Base-by-base conservation (phyloP, 1,140 invertebrate species). In the Parasteatoda tepidariorum region DNA sequence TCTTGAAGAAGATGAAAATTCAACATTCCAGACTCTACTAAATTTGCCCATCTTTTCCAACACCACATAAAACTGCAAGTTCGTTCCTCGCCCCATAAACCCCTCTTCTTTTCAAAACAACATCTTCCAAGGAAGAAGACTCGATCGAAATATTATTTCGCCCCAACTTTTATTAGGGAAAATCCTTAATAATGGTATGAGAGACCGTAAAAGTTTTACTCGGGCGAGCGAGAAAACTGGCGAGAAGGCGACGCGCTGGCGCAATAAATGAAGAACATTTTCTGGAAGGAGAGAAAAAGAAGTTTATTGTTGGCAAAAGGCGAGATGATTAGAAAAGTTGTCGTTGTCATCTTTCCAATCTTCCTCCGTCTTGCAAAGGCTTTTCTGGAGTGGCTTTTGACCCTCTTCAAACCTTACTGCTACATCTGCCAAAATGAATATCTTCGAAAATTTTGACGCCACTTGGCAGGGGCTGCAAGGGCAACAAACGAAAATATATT, bases 321-420 rank as follows among this genome's bases (percentile, higher is more conserved):
- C 22, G 15, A 64, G 74, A 76, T 76, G 74, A 76, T 76, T 76
- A 76, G 74, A 64, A 76, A 76, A 76, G 74, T 76, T 76, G 34
- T 76, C 71, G 55, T 61, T 74, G 55, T 41, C 68, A 15, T 54
- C 48, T 71, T 55, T 33, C 22, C 34, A 48, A 48, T 48, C 38
- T 48, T 48, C 22, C 22, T 7, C 18, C 18, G 38, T 9, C 38
- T n/a, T 30, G 61, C 61, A 26, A n/a, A 26, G 11, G 61, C 61
- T 48, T 18, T 64, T 64, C 13, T 64, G 28, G 74, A 76, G 38
- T 48, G 38, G 31, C 74, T 76, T 48, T 64, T 64, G 26, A 41
- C 74, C 74, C 61, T 48, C 55, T 28, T 34, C 28, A n/a, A n/a
- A n/a, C n/a, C n/a, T n/a, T n/a, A n/a, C n/a, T n/a, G n/a, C n/a